A percentile compares a stretch with the other conserved stretches of the same genome.
These are phyloP conservation scores for Chymomyza fuscimana DNA, from an alignment of 2,888 invertebrate species.

Conservation along the genomic window DNA sequence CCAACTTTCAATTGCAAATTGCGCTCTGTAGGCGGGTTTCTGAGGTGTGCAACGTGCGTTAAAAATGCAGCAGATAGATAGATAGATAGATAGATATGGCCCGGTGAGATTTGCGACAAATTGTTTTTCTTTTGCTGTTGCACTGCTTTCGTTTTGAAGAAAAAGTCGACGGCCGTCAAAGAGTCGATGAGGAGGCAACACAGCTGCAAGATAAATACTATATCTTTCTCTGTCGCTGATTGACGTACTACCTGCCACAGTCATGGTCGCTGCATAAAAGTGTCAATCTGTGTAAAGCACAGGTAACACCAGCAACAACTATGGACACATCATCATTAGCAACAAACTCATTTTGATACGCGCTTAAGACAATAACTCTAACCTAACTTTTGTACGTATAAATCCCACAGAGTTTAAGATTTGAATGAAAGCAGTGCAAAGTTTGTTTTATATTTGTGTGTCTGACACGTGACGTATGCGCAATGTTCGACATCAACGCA, in stretches of 20 bases:
- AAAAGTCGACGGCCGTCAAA: slow-evolving; percentile 2
- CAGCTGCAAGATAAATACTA: neutral
- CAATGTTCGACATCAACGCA: slow-evolving; percentile 12
- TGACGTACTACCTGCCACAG: slow-evolving; percentile 59
- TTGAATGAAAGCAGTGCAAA: slow-evolving; percentile 38
- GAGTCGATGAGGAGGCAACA: neutral
- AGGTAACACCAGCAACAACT: slow-evolving; percentile 19
- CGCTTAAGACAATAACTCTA: neutral
- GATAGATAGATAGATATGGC: slow-evolving; percentile 11
- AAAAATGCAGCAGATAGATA: slow-evolving; percentile 28
- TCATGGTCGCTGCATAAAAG: slow-evolving; percentile 77
- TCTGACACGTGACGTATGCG: slow-evolving; percentile 25
- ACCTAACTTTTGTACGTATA: neutral
- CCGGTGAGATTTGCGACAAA: slow-evolving; percentile 57
- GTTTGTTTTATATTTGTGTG: neutral
- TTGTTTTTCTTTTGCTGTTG: slow-evolving; percentile 39
- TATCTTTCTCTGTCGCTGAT: slow-evolving; percentile 17
- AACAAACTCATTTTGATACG: slow-evolving; percentile 14
- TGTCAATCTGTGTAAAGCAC: slow-evolving; percentile 63
- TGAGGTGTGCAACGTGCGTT: slow-evolving; percentile 30
- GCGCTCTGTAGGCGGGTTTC: slow-evolving; percentile 24
- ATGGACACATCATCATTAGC: slow-evolving; percentile 43
- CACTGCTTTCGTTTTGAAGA: slow-evolving; percentile 44
- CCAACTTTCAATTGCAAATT: slow-evolving; percentile 66
- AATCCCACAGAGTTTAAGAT: neutral